Percentiles rank a stretch among this genome's conserved stretches.
phyloP scores from a whole-genome alignment of 2,888 invertebrate species.

The Tetanocera ferruginea region DNA sequence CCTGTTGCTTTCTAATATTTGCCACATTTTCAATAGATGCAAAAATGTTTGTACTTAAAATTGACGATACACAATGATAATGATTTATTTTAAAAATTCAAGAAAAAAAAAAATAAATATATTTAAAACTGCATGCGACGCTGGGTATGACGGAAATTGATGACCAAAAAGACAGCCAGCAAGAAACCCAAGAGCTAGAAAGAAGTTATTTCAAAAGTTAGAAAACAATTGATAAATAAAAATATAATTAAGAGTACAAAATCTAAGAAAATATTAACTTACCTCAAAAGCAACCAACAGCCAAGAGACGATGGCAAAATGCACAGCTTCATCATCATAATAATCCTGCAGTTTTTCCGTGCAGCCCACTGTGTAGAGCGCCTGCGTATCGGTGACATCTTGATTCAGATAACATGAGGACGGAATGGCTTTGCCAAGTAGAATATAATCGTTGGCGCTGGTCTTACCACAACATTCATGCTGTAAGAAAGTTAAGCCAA shows the following conservation, averaged over 20 bases:
- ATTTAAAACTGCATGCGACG: constrained; percentile 64
- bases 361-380: constrained; percentile 59
- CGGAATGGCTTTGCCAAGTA: constrained; percentile 55
- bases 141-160: constrained; percentile 64
- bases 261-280: constrained; percentile 49
- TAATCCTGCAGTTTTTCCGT: constrained; percentile 55
- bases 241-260: background rate
- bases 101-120: background rate
- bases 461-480: constrained; percentile 65
- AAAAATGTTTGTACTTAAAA: no score
- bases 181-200: constrained; percentile 57
- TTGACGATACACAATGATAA: background rate
- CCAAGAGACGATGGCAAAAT: constrained; percentile 77
- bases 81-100: background rate
- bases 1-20: no score
- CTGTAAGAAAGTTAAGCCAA: constrained; percentile 37
- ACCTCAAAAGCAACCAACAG: constrained; percentile 81
- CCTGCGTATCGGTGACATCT: constrained; percentile 45
- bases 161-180: constrained; percentile 56
- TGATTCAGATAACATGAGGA: constrained; percentile 58
- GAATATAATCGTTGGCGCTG: constrained; percentile 63
- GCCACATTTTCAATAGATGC: background rate
- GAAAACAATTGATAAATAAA: background rate
- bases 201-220: constrained; percentile 25
- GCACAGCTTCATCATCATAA: constrained; percentile 68